phyloP scores from a whole-genome alignment of 2,888 invertebrate genomes.

The Agonopterix heracliana region DNA sequence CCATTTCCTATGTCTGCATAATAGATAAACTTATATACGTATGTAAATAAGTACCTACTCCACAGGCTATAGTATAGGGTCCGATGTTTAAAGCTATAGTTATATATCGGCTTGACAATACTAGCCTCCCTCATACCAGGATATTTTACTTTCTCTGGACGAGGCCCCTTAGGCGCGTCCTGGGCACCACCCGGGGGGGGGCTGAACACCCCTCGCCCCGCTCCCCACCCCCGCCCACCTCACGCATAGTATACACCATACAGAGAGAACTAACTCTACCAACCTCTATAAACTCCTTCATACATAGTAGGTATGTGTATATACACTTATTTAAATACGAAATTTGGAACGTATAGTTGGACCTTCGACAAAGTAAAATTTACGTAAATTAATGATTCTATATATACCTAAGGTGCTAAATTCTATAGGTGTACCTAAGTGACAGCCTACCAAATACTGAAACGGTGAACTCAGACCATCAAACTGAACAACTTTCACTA shows the following conservation, averaged over 20 bases:
- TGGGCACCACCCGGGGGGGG: slow-evolving; percentile 39
- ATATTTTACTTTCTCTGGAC: slow-evolving; percentile 76
- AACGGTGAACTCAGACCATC: no score
- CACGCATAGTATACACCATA: slow-evolving; percentile 63
- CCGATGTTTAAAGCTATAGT: slow-evolving; percentile 72
- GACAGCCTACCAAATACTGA: no score
- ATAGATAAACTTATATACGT: slow-evolving; percentile 71
- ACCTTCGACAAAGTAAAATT: not conserved
- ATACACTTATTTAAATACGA: slow-evolving; percentile 68
- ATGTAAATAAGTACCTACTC: slow-evolving; percentile 69
- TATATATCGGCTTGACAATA: slow-evolving; percentile 73
- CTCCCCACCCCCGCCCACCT: slow-evolving; percentile 30
- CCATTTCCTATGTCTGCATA: slow-evolving; percentile 72
- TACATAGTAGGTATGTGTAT: slow-evolving; percentile 43
- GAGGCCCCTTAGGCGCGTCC: slow-evolving; percentile 66
- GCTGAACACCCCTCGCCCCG: slow-evolving; percentile 26
- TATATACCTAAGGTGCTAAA: no score
- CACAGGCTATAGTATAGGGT: slow-evolving; percentile 47
- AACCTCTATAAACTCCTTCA: slow-evolving; percentile 63
- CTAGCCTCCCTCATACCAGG: slow-evolving; percentile 74
- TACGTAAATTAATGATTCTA: not conserved
- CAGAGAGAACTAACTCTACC: slow-evolving; percentile 69
- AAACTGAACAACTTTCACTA: no score
- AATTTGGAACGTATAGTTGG: slow-evolving; percentile 46
- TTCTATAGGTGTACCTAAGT: no score